Base-by-base conservation (phyloP, 37 sponge, comb jelly and placozoan species). In the Theonella swinhoei region DNA sequence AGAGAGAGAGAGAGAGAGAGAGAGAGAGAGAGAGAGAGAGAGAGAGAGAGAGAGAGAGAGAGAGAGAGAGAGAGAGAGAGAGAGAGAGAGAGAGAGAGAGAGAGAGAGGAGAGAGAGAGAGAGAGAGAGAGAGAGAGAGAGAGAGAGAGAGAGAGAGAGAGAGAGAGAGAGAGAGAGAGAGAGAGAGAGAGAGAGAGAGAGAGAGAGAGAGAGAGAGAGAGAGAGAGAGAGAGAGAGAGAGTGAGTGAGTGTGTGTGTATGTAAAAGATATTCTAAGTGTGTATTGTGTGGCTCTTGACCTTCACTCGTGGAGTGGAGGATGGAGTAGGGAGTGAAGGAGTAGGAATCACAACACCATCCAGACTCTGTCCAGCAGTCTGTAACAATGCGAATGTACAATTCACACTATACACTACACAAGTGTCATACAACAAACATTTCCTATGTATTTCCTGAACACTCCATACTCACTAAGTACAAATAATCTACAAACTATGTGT, bases 151-250 rank as follows among this genome's bases (percentile, higher is more conserved):
- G 77, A 54, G 77, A 54, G 62, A 26, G 77, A 54, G 62, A 54
- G 77, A 54, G 62, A 54, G 77, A 76, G 77, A 54, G 67, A 64
- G 79, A 35, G 79, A 62, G 79, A 30, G 79, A 64, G 79, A 64
- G 79, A 64, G 79, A 17, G 79, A 64, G 79, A 35, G 67, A 35
- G 79, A 35, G 67, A 35, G 79, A 35, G 67, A 32, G 79, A 35
- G 67, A 64, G 79, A 35, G 79, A 64, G 79, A 35, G 79, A 64
- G 74, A 54, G 77, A 76, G 77, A 54, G 77, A 76, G 77, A 54
- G 77, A 76, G 77, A 54, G 80, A 79, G 80, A 32, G 80, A 66
- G 68, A 36, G 80, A 30, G 80, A 67, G 80, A 42, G 69, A 37
- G 11, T 25, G 69, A 39, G 64, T 36, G 42, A 58, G 67, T 8